Evolutionary conservation across 2,888 invertebrate genomes (phyloP), one percentile per base, ranked within the genome.

Genomic region (Torymus tubicola): DNA sequence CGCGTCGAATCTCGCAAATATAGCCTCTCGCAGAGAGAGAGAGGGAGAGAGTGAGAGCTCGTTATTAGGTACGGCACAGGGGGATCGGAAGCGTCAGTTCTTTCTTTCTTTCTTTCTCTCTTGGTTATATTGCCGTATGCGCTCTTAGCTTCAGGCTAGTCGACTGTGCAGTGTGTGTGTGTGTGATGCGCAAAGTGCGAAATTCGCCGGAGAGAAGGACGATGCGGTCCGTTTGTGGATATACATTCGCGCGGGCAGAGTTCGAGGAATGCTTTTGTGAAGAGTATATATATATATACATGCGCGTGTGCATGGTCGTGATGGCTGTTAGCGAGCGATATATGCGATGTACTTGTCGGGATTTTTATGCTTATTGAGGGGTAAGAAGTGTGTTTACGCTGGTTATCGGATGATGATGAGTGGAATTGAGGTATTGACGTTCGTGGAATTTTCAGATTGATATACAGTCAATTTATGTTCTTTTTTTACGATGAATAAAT

Each of bases 1-100:
- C 71, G 78, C 24, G 72, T 67, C 78, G 78, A 78, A 78, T 78
- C 67, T 65, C 14, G 57, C 63, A 50, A 57, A 70, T 69, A 57
- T 18, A 42, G 42, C 42, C 42, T 42, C 42, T 42, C 42, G 5
- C 53, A 55, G 13, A 69, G 53, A 12, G n/a, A n/a, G n/a, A n/a
- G n/a, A n/a, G n/a, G n/a, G n/a, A n/a, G n/a, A n/a, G n/a, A n/a
- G n/a, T n/a, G n/a, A n/a, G 13, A 11, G 64, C 55, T 57, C 42
- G 70, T 69, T 76, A 76, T 69, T 69, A 42, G 42, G 42, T 42
- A 42, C 42, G 42, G 42, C 42, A 24, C n/a, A n/a, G 14, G 13
- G 13, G 61, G 61, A 78, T 78, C 78, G 61, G 78, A 31, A 72
- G 63, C 57, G 24, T 68, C 16, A 53, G 12, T 64, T 78, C 60